Evolutionary conservation across 2,113 vertebrate genomes (phyloP).

Genomic region (Coryphaenoides rupestris): DNA sequence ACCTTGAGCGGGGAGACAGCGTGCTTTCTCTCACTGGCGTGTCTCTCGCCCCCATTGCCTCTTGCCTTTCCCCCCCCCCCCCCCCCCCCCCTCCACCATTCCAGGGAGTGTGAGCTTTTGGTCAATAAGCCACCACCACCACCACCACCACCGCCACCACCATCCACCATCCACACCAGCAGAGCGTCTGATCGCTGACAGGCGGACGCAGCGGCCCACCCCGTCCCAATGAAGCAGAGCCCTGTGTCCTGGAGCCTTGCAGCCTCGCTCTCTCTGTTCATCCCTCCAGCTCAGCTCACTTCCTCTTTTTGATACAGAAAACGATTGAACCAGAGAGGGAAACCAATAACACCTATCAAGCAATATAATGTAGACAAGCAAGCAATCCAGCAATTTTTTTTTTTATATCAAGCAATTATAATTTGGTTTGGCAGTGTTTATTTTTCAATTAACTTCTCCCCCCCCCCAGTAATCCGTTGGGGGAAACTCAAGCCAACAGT

Average conservation of each 20-base stretch:
- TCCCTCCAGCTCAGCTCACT: background rate
- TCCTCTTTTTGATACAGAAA: background rate
- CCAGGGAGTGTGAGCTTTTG: constrained; percentile 37
- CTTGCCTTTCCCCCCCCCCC: constrained; percentile 33
- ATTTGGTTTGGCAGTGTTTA: no score
- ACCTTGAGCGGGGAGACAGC: constrained; percentile 56
- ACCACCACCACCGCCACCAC: no score
- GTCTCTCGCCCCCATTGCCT: constrained; percentile 14
- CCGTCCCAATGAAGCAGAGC: constrained; percentile 42
- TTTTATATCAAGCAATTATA: no score
- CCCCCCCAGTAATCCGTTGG: no score
- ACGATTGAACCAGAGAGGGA: background rate
- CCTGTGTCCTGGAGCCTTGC: constrained; percentile 38
- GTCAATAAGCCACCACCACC: no score
- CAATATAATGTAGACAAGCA: no score
- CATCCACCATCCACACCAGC: constrained; percentile 48
- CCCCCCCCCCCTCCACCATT: constrained; percentile 38
- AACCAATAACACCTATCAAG: no score
- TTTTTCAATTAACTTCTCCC: no score
- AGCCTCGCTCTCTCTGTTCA: constrained; percentile 22
- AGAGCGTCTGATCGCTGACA: constrained; percentile 48
- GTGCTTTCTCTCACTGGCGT: constrained; percentile 14
- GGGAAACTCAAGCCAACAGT: no score
- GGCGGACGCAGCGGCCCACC: constrained; percentile 30
- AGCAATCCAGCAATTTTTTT: no score